These are phyloP conservation scores for Bradypodion pumilum DNA, from an alignment of 2,797 vertebrate species.

Conservation along the genomic window DNA sequence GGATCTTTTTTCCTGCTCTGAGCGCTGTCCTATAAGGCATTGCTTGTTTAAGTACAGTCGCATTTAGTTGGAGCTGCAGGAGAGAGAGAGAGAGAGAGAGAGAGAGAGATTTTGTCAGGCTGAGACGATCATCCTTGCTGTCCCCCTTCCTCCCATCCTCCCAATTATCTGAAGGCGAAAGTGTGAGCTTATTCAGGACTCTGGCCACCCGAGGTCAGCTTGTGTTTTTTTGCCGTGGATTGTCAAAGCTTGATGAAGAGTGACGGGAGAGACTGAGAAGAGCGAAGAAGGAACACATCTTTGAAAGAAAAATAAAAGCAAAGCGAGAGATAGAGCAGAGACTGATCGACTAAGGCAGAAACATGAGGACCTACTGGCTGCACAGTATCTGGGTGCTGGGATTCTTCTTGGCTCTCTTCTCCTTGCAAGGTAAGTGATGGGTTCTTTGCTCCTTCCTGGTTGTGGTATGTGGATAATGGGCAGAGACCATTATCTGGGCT, in stretches of 20 bases:
- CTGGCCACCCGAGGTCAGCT: constrained; percentile 63
- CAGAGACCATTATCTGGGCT: constrained; percentile 45
- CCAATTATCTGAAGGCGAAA: constrained; percentile 61
- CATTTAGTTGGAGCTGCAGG: constrained; percentile 86
- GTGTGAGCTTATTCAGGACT: constrained; percentile 61
- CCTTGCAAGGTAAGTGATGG: constrained; percentile 79
- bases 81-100: constrained; percentile 67
- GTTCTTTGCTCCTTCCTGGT: constrained; percentile 17
- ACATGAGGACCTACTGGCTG: constrained; percentile 85
- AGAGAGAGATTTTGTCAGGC: constrained; percentile 52
- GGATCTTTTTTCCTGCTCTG: constrained; percentile 72
- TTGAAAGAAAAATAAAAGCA: constrained; percentile 31
- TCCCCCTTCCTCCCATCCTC: constrained; percentile 49
- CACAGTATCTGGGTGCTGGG: constrained; percentile 85
- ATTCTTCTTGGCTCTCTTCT: constrained; percentile 83
- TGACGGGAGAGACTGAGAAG: constrained; percentile 65
- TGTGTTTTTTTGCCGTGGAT: constrained; percentile 61
- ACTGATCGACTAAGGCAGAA: constrained; percentile 65
- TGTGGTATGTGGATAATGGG: constrained; percentile 50
- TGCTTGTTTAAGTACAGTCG: constrained; percentile 85
- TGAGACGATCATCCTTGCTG: constrained; percentile 62
- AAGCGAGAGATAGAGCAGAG: constrained; percentile 43
- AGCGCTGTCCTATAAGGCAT: constrained; percentile 80
- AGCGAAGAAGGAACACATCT: constrained; percentile 57
- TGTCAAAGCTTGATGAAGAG: constrained; percentile 68